phyloP scores from a whole-genome alignment of 2,888 invertebrate species.

The Eupelmus urozonus region DNA sequence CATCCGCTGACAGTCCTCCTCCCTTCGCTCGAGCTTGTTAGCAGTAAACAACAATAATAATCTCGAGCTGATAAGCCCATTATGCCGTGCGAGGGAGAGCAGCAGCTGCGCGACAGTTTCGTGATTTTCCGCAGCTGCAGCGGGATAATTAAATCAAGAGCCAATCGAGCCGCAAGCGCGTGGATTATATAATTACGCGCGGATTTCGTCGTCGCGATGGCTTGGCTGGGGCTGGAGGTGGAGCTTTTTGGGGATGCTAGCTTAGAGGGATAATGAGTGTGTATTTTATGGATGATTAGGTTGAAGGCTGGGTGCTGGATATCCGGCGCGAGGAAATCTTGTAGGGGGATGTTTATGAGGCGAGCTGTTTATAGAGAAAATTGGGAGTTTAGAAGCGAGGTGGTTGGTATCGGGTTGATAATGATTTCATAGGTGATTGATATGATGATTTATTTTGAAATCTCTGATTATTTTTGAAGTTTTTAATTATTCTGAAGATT shows the following conservation, averaged over 20 bases:
- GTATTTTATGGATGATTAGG: constrained; percentile 37
- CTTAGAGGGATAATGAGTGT: constrained; percentile 19
- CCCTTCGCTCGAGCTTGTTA: constrained; percentile 65
- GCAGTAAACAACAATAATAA: constrained; percentile 73
- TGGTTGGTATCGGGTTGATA: background rate
- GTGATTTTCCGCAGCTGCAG: constrained; percentile 35
- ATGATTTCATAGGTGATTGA: too few species aligned
- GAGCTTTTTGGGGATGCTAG: background rate
- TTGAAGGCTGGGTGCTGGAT: constrained; percentile 14
- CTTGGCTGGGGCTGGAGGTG: background rate
- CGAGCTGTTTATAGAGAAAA: too few species aligned
- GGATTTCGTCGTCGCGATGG: background rate
- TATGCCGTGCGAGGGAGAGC: constrained; percentile 58
- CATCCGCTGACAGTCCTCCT: constrained; percentile 36
- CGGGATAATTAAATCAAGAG: constrained; percentile 71
- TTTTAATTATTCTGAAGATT: too few species aligned
- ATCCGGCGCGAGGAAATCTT: constrained; percentile 36
- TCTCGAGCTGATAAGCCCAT: constrained; percentile 70
- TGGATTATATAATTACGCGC: constrained; percentile 38
- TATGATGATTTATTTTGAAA: background rate
- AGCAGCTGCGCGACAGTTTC: constrained; percentile 29
- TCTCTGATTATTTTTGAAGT: too few species aligned
- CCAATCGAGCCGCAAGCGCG: constrained; percentile 63
- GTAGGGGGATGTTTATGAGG: background rate
- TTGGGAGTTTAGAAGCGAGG: too few species aligned